Evolutionary conservation across 2,797 vertebrate genomes (phyloP).

Genomic region (Helostoma temminkii): DNA sequence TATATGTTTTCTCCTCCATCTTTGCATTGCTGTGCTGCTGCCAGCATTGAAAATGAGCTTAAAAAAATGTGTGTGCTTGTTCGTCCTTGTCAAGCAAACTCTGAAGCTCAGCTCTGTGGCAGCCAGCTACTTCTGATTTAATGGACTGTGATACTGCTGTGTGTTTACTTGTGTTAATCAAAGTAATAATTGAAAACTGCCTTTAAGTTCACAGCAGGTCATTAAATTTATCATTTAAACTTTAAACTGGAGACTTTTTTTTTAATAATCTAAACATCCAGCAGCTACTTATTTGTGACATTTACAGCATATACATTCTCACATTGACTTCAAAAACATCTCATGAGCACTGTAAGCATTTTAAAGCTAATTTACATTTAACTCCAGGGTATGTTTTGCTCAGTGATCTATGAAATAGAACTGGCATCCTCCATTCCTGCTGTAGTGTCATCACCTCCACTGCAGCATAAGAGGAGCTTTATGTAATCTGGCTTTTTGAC

Average conservation of each 20-base stretch:
- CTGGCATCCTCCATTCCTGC: conserved; percentile 53
- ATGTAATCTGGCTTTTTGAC: conserved; percentile 71
- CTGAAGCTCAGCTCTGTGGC: conserved; percentile 38
- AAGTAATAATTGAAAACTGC: conserved; percentile 28
- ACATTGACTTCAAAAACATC: conserved; percentile 14
- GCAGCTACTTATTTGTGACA: conserved; percentile 15
- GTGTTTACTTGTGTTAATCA: conserved; percentile 12
- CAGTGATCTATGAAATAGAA: conserved; percentile 67
- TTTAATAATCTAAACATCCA: conserved; percentile 7
- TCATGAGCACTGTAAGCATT: conserved; percentile 19
- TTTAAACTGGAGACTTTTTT: conserved; percentile 15
- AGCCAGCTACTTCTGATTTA: conserved; percentile 19
- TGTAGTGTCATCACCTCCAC: conserved; percentile 65
- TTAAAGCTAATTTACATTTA: conserved; percentile 54
- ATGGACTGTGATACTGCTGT: background rate
- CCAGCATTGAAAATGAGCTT: conserved; percentile 46
- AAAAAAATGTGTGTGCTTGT: conserved; percentile 17
- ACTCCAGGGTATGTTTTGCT: conserved; percentile 51
- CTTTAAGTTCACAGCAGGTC: conserved; percentile 22
- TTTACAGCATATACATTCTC: conserved; percentile 12
- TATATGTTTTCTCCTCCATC: conserved; percentile 23
- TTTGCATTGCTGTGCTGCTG: conserved; percentile 43
- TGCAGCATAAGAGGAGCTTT: conserved; percentile 63
- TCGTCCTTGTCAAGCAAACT: conserved; percentile 64
- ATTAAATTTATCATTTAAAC: conserved; percentile 29